phyloP scores from a whole-genome alignment of 2,888 invertebrate species.

The Gasteruption jaculator region DNA sequence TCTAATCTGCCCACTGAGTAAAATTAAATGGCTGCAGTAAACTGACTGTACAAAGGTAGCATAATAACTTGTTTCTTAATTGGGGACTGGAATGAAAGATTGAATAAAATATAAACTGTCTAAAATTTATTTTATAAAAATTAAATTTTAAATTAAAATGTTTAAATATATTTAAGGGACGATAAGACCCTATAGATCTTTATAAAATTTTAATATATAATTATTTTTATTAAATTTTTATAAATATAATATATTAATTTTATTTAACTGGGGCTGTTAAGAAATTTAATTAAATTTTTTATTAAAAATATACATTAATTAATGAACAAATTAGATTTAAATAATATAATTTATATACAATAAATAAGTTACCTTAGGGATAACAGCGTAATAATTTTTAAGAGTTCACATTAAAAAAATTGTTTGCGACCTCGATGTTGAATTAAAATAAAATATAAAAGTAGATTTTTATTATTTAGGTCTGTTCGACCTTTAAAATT shows the following conservation, averaged over 20 bases:
- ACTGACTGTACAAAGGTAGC: conserved; percentile 77
- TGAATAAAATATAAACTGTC: conserved; percentile 63
- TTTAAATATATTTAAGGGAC: conserved; percentile 65
- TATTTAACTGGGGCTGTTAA: conserved; percentile 66
- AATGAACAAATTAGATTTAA: no score
- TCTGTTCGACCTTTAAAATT: conserved; percentile 80
- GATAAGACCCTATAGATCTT: conserved; percentile 80
- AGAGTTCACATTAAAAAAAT: conserved; percentile 69
- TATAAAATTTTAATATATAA: conserved; percentile 47
- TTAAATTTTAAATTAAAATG: conserved; percentile 64
- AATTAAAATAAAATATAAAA: conserved; percentile 69
- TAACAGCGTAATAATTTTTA: conserved; percentile 78
- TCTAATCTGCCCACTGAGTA: conserved; percentile 70
- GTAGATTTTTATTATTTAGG: conserved; percentile 66
- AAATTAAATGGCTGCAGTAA: conserved; percentile 73
- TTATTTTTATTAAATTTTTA: conserved; percentile 47
- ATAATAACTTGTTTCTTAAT: conserved; percentile 78
- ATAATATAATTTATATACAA: conserved; percentile 51
- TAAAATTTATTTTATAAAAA: conserved; percentile 54
- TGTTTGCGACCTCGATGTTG: conserved; percentile 88
- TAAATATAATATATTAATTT: conserved; percentile 28
- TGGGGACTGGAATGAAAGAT: conserved; percentile 74
- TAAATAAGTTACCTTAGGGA: conserved; percentile 78
- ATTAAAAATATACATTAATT: conserved; percentile 44
- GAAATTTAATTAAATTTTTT: conserved; percentile 57